Conservation (phyloP, 2,113 vertebrate species). For the Sinosuthora webbiana region DNA sequence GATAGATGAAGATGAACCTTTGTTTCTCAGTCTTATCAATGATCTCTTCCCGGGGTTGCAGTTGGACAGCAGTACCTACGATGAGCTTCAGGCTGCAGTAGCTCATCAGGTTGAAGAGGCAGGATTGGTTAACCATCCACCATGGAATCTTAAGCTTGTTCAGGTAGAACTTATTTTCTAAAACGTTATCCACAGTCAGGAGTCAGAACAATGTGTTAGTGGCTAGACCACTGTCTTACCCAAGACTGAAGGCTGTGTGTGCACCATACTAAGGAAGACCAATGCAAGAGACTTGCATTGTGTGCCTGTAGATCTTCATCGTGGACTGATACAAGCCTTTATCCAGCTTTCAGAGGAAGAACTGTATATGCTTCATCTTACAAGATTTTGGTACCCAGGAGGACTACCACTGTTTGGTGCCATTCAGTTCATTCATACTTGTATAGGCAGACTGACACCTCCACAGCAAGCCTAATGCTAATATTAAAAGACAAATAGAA, state of each 20-base stretch:
- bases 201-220: background rate
- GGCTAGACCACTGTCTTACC: background rate
- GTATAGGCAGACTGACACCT: background rate
- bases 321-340: background rate
- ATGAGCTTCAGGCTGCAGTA: constrained; percentile 72
- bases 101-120: constrained; percentile 69
- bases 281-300: background rate
- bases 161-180: constrained; percentile 60
- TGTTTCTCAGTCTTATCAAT: constrained; percentile 80
- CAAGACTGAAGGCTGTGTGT: background rate
- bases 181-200: background rate
- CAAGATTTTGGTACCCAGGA: background rate
- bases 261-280: background rate
- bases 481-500: background rate
- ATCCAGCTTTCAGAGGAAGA: background rate
- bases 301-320: background rate
- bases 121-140: constrained; percentile 77
- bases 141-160: constrained; percentile 82
- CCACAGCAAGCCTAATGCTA: background rate
- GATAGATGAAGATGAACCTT: constrained; percentile 81
- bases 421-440: background rate
- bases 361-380: background rate
- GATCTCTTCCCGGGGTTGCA: constrained; percentile 78
- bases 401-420: background rate
- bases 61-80: constrained; percentile 70